Evolutionary conservation across 1,140 invertebrate species (phyloP).

Genomic region (Heliconius hermathena): DNA sequence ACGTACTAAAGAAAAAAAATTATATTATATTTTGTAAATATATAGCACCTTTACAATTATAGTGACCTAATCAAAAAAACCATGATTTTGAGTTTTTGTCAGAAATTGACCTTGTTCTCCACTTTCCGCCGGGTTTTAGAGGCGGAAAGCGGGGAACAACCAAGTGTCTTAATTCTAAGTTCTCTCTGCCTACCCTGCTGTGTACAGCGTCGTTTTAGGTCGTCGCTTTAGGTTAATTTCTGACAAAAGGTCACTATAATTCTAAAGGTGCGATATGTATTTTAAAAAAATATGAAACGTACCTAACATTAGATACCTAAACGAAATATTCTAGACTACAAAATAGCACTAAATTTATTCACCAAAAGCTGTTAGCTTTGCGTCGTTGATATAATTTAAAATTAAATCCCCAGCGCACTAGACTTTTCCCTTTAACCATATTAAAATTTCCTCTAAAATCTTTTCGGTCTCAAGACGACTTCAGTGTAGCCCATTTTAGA

Average conservation of each 20-base stretch:
- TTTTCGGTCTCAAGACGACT: conserved; percentile 39
- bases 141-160: too few relatives aligned
- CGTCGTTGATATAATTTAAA: conserved; percentile 42
- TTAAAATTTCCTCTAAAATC: conserved; percentile 54
- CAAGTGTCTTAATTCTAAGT: too few relatives aligned
- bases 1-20: too few relatives aligned
- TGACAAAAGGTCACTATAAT: too few relatives aligned
- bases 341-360: conserved; percentile 6
- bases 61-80: too few relatives aligned
- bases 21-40: not conserved
- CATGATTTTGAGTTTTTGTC: too few relatives aligned
- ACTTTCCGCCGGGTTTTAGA: too few relatives aligned
- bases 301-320: not conserved
- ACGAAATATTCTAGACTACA: conserved; percentile 2
- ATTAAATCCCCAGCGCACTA: conserved; percentile 36
- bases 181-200: too few relatives aligned
- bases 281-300: not conserved
- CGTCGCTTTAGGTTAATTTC: too few relatives aligned
- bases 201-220: too few relatives aligned
- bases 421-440: conserved; percentile 39
- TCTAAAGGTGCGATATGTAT: not conserved
- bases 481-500: conserved; percentile 47
- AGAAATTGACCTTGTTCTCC: too few relatives aligned
- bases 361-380: conserved; percentile 10
- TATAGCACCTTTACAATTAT: too few relatives aligned